Percentiles rank a stretch among this genome's conserved stretches.
These are phyloP conservation scores for Tiliqua scincoides DNA, from an alignment of 2,113 vertebrate species.

Conservation along the genomic window DNA sequence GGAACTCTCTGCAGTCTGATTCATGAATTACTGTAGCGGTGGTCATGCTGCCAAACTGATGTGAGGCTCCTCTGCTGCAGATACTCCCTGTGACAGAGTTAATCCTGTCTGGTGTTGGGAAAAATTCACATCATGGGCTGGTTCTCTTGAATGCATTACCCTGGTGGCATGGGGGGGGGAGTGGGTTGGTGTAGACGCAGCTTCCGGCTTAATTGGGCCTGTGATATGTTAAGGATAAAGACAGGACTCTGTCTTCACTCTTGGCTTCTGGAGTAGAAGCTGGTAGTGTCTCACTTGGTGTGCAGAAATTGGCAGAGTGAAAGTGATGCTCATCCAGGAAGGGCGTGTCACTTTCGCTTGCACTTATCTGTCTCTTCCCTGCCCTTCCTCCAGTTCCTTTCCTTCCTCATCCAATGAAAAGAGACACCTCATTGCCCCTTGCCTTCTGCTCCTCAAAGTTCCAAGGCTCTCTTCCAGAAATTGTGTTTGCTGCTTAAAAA, in stretches of 20 bases:
- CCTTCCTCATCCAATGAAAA: neutral
- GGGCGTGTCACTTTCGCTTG: neutral
- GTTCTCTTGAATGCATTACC: neutral
- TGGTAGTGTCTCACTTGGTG: neutral
- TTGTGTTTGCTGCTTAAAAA: neutral
- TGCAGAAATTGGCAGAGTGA: neutral
- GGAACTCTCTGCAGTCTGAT: too few relatives aligned
- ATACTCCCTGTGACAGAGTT: too few relatives aligned
- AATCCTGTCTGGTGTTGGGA: too few relatives aligned
- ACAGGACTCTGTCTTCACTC: neutral
- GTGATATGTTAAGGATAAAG: neutral
- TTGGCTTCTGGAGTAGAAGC: neutral
- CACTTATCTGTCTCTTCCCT: neutral
- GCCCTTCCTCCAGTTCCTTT: too few relatives aligned
- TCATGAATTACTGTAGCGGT: too few relatives aligned
- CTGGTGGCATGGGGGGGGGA: neutral
- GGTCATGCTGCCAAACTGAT: too few relatives aligned
- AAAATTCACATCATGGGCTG: neutral
- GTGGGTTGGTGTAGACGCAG: neutral
- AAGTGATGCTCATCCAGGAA: neutral
- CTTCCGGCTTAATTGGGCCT: neutral
- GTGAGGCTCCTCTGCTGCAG: too few relatives aligned
- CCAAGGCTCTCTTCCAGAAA: neutral
- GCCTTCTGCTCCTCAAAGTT: neutral
- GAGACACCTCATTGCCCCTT: rapidly evolving